These are phyloP conservation scores for Poeciliopsis retropinna DNA, from an alignment of 2,113 vertebrate species.

Conservation along the genomic window DNA sequence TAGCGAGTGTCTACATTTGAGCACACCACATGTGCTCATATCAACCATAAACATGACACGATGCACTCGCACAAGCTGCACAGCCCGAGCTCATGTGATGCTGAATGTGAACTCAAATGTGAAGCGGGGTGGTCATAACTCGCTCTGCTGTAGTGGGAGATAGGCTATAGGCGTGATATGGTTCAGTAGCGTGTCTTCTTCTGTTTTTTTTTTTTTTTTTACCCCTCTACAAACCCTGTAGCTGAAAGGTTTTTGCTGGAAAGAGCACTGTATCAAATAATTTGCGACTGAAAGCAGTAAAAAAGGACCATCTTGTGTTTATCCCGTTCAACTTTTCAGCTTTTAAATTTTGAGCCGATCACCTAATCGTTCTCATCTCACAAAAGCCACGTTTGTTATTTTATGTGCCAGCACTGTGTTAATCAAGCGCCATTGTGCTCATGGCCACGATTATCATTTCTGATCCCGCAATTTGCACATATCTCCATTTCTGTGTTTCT, in stretches of 20 bases:
- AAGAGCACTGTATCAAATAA: conserved; percentile 1
- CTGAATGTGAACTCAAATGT: conserved; percentile 32
- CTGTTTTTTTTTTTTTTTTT: conserved; percentile 1
- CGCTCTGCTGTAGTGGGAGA: not conserved
- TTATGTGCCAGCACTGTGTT: not conserved
- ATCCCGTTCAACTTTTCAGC: not conserved
- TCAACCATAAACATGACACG: conserved; percentile 57
- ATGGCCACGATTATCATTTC: conserved; percentile 8
- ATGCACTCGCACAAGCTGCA: conserved; percentile 28
- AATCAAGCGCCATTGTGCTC: conserved; percentile 43
- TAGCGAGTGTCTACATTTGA: conserved; percentile 29
- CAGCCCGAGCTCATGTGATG: conserved; percentile 16
- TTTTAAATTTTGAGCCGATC: conserved; percentile 1
- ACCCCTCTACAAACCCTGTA: not conserved
- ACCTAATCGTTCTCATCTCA: conserved; percentile 8
- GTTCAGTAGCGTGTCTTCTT: conserved; percentile 10
- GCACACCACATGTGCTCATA: conserved; percentile 70
- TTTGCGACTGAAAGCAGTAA: not conserved
- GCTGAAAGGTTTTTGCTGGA: conserved; percentile 8
- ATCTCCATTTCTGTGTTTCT: conserved; percentile 39
- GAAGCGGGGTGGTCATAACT: conserved; percentile 6
- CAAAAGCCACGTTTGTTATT: conserved; percentile 14
- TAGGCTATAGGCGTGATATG: conserved; percentile 14
- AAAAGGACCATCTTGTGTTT: not conserved
- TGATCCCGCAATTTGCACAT: conserved; percentile 17